Conservation (phyloP, 2,888 invertebrate genomes). For the Hyppa rectilinea region DNA sequence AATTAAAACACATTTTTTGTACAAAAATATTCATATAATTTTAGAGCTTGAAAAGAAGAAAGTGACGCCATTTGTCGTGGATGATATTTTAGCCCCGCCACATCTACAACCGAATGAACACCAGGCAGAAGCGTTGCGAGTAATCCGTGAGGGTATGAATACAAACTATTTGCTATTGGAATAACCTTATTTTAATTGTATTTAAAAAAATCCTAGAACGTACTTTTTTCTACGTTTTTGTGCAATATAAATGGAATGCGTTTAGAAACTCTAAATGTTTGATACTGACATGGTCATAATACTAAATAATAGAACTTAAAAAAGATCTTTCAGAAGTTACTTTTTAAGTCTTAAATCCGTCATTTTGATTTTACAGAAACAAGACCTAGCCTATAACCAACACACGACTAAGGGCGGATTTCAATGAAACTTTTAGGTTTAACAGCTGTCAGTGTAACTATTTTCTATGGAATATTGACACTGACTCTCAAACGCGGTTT, state of each 20-base stretch:
- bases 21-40: slow-evolving; percentile 12
- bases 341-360: background rate
- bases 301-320: too few species aligned
- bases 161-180: background rate
- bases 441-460: too few species aligned
- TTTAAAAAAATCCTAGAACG: too few species aligned
- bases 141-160: slow-evolving; percentile 29
- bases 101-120: background rate
- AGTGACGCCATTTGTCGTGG: slow-evolving; percentile 25
- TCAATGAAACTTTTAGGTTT: too few species aligned
- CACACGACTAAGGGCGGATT: too few species aligned
- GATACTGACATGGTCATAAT: background rate
- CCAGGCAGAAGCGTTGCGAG: slow-evolving; percentile 7
- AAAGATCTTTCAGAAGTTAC: background rate
- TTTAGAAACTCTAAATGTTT: too few species aligned
- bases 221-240: too few species aligned
- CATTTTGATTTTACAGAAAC: background rate
- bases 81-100: slow-evolving; percentile 21
- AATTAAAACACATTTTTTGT: background rate
- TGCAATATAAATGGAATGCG: too few species aligned
- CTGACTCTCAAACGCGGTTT: too few species aligned
- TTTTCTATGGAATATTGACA: too few species aligned
- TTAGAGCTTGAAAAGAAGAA: slow-evolving; percentile 34
- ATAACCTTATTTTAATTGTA: too few species aligned
- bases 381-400: background rate